Evolutionary conservation across 2,888 invertebrate species (phyloP).

Genomic region (Acleris laterana): DNA sequence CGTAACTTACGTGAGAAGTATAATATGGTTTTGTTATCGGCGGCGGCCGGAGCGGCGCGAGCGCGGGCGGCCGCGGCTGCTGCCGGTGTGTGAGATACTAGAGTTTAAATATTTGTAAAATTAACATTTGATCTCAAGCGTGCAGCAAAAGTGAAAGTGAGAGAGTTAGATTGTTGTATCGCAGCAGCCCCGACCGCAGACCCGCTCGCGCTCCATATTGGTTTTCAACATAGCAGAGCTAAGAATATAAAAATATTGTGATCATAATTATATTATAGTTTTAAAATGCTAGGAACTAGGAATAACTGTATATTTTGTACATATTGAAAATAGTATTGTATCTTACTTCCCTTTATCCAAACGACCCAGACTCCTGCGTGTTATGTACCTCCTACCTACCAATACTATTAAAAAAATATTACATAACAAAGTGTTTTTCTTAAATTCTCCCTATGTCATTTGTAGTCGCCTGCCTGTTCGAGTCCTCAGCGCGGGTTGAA

Average conservation of each 20-base stretch:
- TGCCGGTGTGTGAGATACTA: conserved; percentile 78
- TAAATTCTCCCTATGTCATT: conserved; percentile 1
- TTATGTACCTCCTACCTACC: conserved; percentile 86
- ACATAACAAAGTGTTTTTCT: conserved; percentile 67
- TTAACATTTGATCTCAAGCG: conserved; percentile 84
- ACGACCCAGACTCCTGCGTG: conserved; percentile 84
- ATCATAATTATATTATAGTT: conserved; percentile 83
- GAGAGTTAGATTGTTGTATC: conserved; percentile 70
- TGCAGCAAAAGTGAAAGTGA: conserved; percentile 80
- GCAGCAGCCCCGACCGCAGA: conserved; percentile 65
- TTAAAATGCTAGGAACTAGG: conserved; percentile 77
- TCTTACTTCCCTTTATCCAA: conserved; percentile 83
- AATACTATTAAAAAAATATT: conserved; percentile 86
- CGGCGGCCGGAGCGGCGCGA: conserved; percentile 28
- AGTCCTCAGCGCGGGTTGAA: too few species aligned
- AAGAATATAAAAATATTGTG: conserved; percentile 83
- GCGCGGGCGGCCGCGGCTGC: conserved; percentile 57
- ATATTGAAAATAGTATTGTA: conserved; percentile 85
- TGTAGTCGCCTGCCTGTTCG: not conserved
- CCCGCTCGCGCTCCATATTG: conserved; percentile 54
- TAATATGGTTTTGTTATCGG: conserved; percentile 75
- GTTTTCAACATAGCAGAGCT: conserved; percentile 67
- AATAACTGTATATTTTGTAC: conserved; percentile 84
- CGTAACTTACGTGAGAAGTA: conserved; percentile 69
- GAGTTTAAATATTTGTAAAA: conserved; percentile 79